A percentile compares a stretch with the other conserved stretches of the same genome.
These are phyloP conservation scores for Phragmatobia fuliginosa DNA, from an alignment of 2,888 invertebrate genomes.

Conservation along the genomic window DNA sequence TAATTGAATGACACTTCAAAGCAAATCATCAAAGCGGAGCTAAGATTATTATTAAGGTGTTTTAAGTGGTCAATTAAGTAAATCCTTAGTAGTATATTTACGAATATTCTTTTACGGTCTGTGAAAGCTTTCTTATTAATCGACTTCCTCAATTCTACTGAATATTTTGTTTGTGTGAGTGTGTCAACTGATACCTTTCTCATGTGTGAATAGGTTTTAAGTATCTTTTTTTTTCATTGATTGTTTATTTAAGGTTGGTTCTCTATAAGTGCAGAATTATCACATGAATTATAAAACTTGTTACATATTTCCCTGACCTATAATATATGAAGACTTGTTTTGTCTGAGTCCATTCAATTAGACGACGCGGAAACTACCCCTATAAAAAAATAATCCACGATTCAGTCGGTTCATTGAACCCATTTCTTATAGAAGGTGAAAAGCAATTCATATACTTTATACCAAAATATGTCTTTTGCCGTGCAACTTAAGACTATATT, in stretches of 20 bases:
- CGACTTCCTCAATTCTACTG: background rate
- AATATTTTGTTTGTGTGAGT: background rate
- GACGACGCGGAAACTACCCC: slow-evolving; percentile 26
- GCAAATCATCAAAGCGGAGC: background rate
- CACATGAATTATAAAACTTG: too few species aligned
- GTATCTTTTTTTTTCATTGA: background rate
- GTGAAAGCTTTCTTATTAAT: slow-evolving; percentile 3
- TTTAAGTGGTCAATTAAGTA: slow-evolving; percentile 22
- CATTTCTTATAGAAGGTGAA: slow-evolving; percentile 37
- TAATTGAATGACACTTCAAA: slow-evolving; percentile 3
- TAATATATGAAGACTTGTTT: too few species aligned
- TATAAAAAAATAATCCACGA: slow-evolving; percentile 35
- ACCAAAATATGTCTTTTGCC: slow-evolving; percentile 16
- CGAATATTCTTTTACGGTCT: slow-evolving; percentile 12
- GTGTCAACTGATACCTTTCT: background rate
- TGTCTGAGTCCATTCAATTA: slow-evolving; percentile 46
- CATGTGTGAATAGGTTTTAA: background rate
- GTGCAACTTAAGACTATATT: slow-evolving; percentile 30
- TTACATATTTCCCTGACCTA: too few species aligned
- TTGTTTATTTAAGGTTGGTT: too few species aligned
- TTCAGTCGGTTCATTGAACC: slow-evolving; percentile 35
- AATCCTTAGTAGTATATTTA: slow-evolving; percentile 22
- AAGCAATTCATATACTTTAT: background rate
- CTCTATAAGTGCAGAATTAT: too few species aligned
- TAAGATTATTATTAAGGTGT: slow-evolving; percentile 24